Base-by-base conservation (phyloP, 2,113 vertebrate genomes). In the Chroicocephalus ridibundus region DNA sequence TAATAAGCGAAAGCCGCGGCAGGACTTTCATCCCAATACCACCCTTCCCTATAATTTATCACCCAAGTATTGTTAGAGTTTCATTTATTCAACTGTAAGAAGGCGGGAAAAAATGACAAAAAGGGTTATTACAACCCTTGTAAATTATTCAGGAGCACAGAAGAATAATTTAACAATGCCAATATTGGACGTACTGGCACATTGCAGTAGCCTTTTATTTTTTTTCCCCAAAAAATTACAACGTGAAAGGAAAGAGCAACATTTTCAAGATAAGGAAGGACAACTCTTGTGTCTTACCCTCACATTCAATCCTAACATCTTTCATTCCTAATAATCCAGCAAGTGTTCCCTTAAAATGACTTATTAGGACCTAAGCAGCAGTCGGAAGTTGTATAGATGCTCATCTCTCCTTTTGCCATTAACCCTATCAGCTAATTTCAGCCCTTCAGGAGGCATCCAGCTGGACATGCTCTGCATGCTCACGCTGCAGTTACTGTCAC, bases 181-280 rank as follows among this genome's bases (percentile, higher is more conserved):
- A 44, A 0, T 14, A 62, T 26, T 26, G 34, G 68, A 8, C n/a
- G 8, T 11, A 7, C 0, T 5, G 32, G n/a, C 44, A 75, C 22
- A 51, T 0, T 7, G 74, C 51, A 58, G 54, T 71, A 74, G 61
- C 9, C 8, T 64, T 29, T 9, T 44, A 38, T 19, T 14, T 29
- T 64, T 42, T 9, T 44, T 66, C 12, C 11, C 11, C 11, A 12
- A 24, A 49, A 25, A 74, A 75, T 31, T 14, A 17, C 68, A 88
- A 2, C 3, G 8, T 3, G 32, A n/a, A 74, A 82, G 15, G 3
- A 6, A 21, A 84, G 32, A 72, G n/a, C 15, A 68, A 0, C 34
- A 51, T 68, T 78, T 71, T 15, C 29, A 55, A 75, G 47, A 17
- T 16, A 32, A 34, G 5, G 2, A 29, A 91, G 42, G 5, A 16